Evolutionary conservation across 2,113 vertebrate species (phyloP), one percentile per base, ranked within the genome.

Genomic region (Catharus minimus): DNA sequence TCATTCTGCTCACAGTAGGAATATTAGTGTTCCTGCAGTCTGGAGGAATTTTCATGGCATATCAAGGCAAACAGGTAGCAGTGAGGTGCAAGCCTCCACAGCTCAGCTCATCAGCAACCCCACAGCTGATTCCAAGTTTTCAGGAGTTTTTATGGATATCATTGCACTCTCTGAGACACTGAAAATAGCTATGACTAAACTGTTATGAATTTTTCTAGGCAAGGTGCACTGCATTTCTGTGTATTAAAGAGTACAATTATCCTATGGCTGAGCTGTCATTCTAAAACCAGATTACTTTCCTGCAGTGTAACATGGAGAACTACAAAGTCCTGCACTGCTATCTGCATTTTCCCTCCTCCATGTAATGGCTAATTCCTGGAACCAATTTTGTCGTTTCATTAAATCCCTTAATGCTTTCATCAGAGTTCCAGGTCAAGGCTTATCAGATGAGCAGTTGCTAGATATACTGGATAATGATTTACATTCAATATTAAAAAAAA

Each of bases 331-430:
- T 68, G 58, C 27, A 9, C 28, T 44, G 32, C 36, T 88, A 27
- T 68, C 39, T 75, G 47, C 56, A 41, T 64, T 88, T 86, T 50
- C 52, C 14, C 36, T 19, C 4, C 32, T 71, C 56, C 20, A 13
- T 50, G 24, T 71, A 69, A 64, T 58, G 49, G 23, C 38, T 87
- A 65, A 77, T 78, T 89, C 65, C 53, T 86, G 57, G 79, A 91
- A 94, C 7, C 28, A 39, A 30, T 91, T 91, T 61, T 43, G 43
- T 56, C 39, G 41, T 91, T 82, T 91, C 61, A 78, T 89, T 91
- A 86, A 86, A 91, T 89, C 56, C 65, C n/a, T 71, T 89, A 78
- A 92, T 2, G 1, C 55, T 77, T 69, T 77, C 64, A 87, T 52
- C 75, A 81, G 82, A 82, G 56, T 76, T 86, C 43, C 61, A 79